Evolutionary conservation across 2,797 vertebrate genomes (phyloP).

Genomic region (Xenopus petersii): DNA sequence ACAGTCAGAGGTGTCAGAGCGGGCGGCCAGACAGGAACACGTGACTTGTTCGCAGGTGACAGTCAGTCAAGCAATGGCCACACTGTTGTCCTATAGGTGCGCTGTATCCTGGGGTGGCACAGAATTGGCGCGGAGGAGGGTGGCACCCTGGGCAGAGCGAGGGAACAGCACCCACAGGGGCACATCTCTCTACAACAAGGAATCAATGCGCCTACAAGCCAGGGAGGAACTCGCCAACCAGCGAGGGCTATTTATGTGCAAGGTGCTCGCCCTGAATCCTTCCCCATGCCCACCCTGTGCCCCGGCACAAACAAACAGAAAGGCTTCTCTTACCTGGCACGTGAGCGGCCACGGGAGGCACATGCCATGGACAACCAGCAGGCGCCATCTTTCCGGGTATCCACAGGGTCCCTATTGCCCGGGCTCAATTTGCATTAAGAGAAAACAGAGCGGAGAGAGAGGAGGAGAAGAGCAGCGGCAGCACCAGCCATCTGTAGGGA

Average conservation of each 20-base stretch:
- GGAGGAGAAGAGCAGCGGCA: slow-evolving; percentile 9
- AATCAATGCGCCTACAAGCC: background rate
- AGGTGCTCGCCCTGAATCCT: background rate
- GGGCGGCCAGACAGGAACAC: background rate
- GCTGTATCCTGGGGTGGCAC: slow-evolving; percentile 10
- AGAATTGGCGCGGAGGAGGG: background rate
- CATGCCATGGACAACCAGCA: slow-evolving; percentile 16
- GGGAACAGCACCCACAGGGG: too few relatives aligned
- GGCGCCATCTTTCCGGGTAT: slow-evolving; percentile 36
- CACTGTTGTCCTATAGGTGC: slow-evolving; percentile 6
- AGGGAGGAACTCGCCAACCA: background rate
- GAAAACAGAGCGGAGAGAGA: slow-evolving; percentile 36
- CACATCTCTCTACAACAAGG: too few relatives aligned
- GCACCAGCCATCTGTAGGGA: slow-evolving; percentile 40
- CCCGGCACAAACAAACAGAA: background rate
- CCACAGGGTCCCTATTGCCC: slow-evolving; percentile 10
- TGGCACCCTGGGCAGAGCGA: slow-evolving; percentile 2
- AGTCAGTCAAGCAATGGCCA: background rate
- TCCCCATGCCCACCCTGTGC: background rate
- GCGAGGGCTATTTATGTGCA: background rate
- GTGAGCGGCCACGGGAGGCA: slow-evolving; percentile 7
- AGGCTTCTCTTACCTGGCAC: slow-evolving; percentile 29
- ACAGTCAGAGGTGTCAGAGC: background rate
- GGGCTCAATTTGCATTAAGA: slow-evolving; percentile 43
- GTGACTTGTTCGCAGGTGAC: slow-evolving; percentile 4